Evolutionary conservation across 2,888 invertebrate genomes (phyloP), one percentile per base, ranked within the genome.

Genomic region (Anticlea derivata): DNA sequence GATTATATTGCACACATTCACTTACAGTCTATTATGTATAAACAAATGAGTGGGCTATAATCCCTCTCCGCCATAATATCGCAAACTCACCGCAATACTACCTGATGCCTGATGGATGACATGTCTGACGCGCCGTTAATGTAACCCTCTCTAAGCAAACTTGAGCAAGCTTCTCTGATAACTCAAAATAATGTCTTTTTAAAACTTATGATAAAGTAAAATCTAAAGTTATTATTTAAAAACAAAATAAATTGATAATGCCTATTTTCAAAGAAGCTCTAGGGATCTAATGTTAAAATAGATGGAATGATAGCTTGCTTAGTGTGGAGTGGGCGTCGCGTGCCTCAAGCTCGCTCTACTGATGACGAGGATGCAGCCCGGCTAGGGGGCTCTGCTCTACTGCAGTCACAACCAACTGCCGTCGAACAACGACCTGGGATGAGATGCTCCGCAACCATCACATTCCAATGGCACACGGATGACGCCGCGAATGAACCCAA

Each of bases 31-130:
- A 84, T 64, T 58, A 62, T 78, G 70, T 80, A 73, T 78, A 74
- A 77, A 75, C 76, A 68, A 74, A 73, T 70, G 84, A 86, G 82
- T 82, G 90, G 88, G 87, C 87, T 72, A 78, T 73, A 84, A 90
- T 91, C 91, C 91, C 91, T 91, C 91, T 84, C 88, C 91, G 90
- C 90, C 91, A 91, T 78, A 87, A 84, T 83, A 87, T 85, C 83
- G 76, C 81, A 72, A 88, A 87, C 91, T 91, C 91, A 91, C 91
- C 91, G 90, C 78, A 75, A 34, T 40, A 35, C 87, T 89, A 89
- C 86, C 89, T 66, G 78, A 87, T 88, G 87, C 47, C 53, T 53
- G 48, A 49, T 53, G 83, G 84, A 88, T 86, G 86, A 73, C 70
- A 83, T 82, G 80, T 80, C 70, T 72, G 78, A 80, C 86, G 84